A percentile compares a stretch with the other conserved stretches of the same genome.
phyloP scores from a whole-genome alignment of 1,140 invertebrate species.

The Cotesia typhae region DNA sequence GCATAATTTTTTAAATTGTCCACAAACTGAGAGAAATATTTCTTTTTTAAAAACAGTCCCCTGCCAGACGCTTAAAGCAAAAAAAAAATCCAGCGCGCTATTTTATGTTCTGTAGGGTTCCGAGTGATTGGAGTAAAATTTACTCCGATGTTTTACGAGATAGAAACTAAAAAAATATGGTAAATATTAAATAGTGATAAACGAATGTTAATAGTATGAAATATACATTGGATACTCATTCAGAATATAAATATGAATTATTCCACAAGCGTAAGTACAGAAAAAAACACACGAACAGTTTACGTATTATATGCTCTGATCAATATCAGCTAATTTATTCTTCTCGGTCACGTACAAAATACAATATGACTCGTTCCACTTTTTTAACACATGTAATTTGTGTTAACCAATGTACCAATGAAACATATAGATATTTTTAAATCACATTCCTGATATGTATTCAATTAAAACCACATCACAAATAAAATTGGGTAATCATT shows the following conservation, averaged over 20 bases:
- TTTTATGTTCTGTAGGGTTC: no score
- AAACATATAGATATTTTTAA: background rate
- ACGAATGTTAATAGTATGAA: background rate
- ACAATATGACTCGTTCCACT: slow-evolving; percentile 11
- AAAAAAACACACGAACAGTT: slow-evolving; percentile 18
- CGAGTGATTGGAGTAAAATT: no score
- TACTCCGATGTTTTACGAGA: no score
- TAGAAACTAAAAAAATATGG: no score
- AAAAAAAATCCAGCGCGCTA: no score
- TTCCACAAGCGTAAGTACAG: slow-evolving; percentile 30
- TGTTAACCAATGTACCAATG: background rate
- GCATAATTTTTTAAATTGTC: no score
- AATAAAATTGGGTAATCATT: background rate
- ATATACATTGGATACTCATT: background rate
- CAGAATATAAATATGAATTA: slow-evolving; percentile 10
- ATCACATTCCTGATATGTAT: background rate
- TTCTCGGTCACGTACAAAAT: slow-evolving; percentile 19
- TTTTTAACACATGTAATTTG: slow-evolving; percentile 19
- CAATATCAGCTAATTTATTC: slow-evolving; percentile 29
- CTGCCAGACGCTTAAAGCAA: no score
- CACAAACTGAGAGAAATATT: no score
- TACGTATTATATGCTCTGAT: slow-evolving; percentile 2
- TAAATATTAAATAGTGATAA: background rate
- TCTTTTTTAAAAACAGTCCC: no score
- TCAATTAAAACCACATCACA: slow-evolving; percentile 4